A percentile compares a stretch with the other conserved stretches of the same genome.
Evolutionary conservation across 1,140 invertebrate species (phyloP).

Genomic region (Heterodera carotae): DNA sequence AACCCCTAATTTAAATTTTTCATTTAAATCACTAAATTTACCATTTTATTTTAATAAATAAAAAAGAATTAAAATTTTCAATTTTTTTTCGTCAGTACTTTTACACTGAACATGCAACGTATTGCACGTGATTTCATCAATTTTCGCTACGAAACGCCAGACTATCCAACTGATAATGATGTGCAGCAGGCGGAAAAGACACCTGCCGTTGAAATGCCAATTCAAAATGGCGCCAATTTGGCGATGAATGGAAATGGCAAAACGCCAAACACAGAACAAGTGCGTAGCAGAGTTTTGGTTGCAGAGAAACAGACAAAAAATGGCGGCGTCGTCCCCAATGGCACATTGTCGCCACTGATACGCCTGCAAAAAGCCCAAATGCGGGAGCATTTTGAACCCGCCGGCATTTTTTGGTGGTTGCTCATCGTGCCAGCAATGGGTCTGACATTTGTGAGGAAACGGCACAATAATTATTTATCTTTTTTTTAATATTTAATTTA

Average conservation of each 20-base stretch:
- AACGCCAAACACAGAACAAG: not conserved
- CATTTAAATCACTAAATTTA: not conserved
- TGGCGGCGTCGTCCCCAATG: not conserved
- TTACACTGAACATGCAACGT: conserved; percentile 43
- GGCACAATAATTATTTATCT: too few relatives aligned
- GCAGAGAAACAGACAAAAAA: not conserved
- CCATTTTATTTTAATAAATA: too few relatives aligned
- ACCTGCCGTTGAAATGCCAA: not conserved
- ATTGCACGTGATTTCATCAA: conserved; percentile 52
- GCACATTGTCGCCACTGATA: not conserved
- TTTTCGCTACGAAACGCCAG: conserved; percentile 38
- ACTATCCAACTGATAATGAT: not conserved
- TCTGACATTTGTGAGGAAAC: conserved; percentile 38
- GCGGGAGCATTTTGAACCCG: conserved; percentile 28
- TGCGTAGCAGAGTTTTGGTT: not conserved
- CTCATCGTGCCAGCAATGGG: conserved; percentile 32
- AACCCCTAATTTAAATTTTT: not conserved
- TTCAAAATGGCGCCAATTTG: not conserved
- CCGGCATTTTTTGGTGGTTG: conserved; percentile 37
- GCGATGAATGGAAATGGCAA: not conserved
- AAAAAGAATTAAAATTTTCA: too few relatives aligned
- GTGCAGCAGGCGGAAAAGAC: not conserved
- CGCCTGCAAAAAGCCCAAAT: conserved; percentile 13
- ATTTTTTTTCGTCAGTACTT: conserved; percentile 29
- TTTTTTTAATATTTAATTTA: not conserved